These are phyloP conservation scores for Lates calcarifer DNA, from an alignment of 2,113 vertebrate genomes.

Conservation along the genomic window DNA sequence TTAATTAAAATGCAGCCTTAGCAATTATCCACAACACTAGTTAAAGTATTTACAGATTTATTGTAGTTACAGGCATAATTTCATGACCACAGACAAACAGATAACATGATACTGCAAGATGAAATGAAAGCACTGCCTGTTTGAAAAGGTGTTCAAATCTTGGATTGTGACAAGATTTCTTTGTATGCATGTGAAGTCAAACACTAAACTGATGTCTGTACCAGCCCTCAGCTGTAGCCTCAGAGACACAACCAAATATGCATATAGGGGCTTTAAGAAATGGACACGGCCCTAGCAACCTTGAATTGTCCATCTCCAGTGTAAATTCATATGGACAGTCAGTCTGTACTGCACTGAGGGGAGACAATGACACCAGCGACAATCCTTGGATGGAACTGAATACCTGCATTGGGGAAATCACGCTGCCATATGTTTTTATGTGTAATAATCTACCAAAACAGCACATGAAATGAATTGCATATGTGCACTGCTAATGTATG, in stretches of 20 bases:
- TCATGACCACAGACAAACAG: neutral
- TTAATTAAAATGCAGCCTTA: too few relatives aligned
- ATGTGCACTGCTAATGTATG: slow-evolving; percentile 45
- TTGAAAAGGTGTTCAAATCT: neutral
- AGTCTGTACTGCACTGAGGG: neutral
- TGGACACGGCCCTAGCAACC: neutral
- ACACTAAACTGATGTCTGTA: neutral
- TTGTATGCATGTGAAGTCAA: neutral
- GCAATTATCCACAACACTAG: neutral
- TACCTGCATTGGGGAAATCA: slow-evolving; percentile 36
- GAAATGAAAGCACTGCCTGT: neutral
- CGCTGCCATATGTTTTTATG: slow-evolving; percentile 57
- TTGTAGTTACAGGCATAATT: neutral
- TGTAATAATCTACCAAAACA: slow-evolving; percentile 55
- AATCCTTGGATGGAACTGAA: slow-evolving; percentile 4
- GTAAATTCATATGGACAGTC: slow-evolving; percentile 19
- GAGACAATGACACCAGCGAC: neutral
- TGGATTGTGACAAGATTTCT: neutral
- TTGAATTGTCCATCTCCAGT: slow-evolving; percentile 15
- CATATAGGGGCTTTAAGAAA: neutral
- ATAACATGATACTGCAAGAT: neutral
- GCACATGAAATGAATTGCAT: slow-evolving; percentile 63
- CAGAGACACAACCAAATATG: neutral
- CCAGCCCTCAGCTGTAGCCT: neutral
- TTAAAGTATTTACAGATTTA: neutral